Conservation (phyloP, 2,797 vertebrate species). For the Naso thynnoides region DNA sequence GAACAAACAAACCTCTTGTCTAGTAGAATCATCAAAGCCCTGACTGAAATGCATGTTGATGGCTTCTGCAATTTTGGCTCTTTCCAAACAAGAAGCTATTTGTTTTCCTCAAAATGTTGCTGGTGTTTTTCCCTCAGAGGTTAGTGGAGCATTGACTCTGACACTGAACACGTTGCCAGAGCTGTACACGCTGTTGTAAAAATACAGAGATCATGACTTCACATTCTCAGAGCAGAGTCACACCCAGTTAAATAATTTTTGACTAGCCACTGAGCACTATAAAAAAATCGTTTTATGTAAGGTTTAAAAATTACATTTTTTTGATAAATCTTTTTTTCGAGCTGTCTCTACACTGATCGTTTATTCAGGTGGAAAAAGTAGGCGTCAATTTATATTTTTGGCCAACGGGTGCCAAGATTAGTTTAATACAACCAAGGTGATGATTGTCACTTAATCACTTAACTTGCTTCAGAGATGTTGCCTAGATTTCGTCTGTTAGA, state of each 20-base stretch:
- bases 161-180: neutral
- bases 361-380: no score
- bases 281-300: neutral
- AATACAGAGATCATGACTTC: neutral
- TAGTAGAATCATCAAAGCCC: constrained; percentile 26
- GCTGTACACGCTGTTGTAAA: neutral
- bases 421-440: no score
- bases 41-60: constrained; percentile 24
- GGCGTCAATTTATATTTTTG: no score
- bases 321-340: neutral
- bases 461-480: no score
- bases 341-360: neutral
- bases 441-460: no score
- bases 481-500: no score
- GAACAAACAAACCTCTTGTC: constrained; percentile 53
- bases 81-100: constrained; percentile 19
- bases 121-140: constrained; percentile 12
- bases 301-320: neutral
- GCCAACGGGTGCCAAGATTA: no score
- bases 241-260: neutral
- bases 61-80: neutral
- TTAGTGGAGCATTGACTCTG: neutral
- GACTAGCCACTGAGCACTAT: neutral
- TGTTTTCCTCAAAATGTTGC: neutral
- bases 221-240: neutral